These are phyloP conservation scores for Panthera leo DNA, from an alignment of 2,113 vertebrate genomes.

Conservation along the genomic window DNA sequence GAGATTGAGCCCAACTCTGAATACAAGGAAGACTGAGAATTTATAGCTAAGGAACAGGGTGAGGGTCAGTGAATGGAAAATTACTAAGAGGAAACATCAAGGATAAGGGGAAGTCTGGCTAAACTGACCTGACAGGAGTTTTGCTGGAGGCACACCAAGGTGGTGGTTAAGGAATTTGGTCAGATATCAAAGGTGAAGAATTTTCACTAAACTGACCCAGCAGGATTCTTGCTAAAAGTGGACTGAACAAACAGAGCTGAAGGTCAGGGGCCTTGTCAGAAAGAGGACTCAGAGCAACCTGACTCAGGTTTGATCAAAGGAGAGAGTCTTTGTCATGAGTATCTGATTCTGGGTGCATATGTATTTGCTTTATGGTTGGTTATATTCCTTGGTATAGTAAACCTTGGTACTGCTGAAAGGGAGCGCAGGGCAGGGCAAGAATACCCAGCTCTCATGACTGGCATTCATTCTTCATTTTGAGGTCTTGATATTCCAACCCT, in stretches of 20 bases:
- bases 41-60: neutral
- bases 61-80: neutral
- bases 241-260: slow-evolving; percentile 13
- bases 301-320: neutral
- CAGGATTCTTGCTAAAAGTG: slow-evolving; percentile 16
- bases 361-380: neutral
- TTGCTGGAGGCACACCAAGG: neutral
- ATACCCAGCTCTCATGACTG: neutral
- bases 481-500: neutral
- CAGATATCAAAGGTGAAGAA: neutral
- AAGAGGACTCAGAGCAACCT: neutral
- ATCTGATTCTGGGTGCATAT: neutral
- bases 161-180: slow-evolving; percentile 25
- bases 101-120: neutral
- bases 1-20: neutral
- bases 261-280: neutral
- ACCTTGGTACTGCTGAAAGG: neutral
- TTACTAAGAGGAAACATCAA: neutral
- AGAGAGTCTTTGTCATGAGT: neutral
- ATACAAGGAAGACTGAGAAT: neutral
- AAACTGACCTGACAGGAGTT: slow-evolving; percentile 6
- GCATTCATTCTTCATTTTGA: neutral
- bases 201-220: neutral
- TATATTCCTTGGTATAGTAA: neutral
- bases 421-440: neutral